Evolutionary conservation across 2,113 vertebrate species (phyloP).

Genomic region (Phodopus roborovskii): DNA sequence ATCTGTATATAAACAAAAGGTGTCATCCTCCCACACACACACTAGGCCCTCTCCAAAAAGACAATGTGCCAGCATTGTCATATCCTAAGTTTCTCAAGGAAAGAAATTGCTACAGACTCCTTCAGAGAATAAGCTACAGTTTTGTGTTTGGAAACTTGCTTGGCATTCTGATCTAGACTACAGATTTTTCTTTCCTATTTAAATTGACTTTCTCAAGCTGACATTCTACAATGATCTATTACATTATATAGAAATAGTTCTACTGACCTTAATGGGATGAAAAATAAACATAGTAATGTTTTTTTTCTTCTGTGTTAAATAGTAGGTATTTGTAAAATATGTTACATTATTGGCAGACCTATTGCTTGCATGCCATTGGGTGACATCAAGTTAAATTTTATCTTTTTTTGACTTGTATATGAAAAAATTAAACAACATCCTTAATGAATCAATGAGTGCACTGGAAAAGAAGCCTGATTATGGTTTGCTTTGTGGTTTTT

Average conservation of each 20-base stretch:
- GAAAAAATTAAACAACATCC: slow-evolving; percentile 62
- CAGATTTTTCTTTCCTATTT: slow-evolving; percentile 70
- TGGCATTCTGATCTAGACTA: slow-evolving; percentile 56
- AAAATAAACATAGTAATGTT: slow-evolving; percentile 67
- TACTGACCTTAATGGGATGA: slow-evolving; percentile 71
- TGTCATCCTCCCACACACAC: not conserved
- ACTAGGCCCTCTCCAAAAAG: not conserved
- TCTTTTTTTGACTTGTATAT: slow-evolving; percentile 46
- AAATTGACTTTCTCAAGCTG: slow-evolving; percentile 71
- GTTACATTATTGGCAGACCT: slow-evolving; percentile 53
- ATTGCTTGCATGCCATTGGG: slow-evolving; percentile 33
- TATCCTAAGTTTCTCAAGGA: slow-evolving; percentile 26
- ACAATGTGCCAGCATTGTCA: not conserved
- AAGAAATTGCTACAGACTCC: slow-evolving; percentile 43
- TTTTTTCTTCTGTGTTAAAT: slow-evolving; percentile 72
- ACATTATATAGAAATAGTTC: slow-evolving; percentile 70
- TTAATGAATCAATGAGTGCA: slow-evolving; percentile 37
- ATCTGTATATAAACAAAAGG: slow-evolving; percentile 34
- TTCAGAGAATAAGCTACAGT: slow-evolving; percentile 2
- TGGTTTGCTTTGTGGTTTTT: not conserved
- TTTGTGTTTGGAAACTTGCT: slow-evolving; percentile 7
- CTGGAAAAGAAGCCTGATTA: not conserved
- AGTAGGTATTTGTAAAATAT: slow-evolving; percentile 53
- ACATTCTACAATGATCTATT: slow-evolving; percentile 65
- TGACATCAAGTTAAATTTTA: slow-evolving; percentile 51